Evolutionary conservation across 2,888 invertebrate species (phyloP).

Genomic region (Drosophila conformis): DNA sequence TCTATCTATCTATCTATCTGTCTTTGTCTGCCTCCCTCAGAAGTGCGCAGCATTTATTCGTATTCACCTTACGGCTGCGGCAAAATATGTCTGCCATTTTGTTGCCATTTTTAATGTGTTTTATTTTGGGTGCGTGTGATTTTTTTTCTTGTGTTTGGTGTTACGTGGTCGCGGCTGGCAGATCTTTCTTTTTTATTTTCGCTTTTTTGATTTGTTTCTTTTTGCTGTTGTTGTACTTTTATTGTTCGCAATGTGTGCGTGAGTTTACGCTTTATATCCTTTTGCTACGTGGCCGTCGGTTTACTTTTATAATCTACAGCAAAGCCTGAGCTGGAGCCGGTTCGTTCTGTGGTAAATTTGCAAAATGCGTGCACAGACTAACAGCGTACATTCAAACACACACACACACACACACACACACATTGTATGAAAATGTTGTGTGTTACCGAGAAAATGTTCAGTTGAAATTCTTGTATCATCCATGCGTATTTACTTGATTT

Average conservation of each 20-base stretch:
- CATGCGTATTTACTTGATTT: conserved; percentile 27
- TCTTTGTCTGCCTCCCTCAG: neutral
- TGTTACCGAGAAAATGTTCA: conserved; percentile 40
- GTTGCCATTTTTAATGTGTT: conserved; percentile 80
- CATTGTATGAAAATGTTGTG: conserved; percentile 22
- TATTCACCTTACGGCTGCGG: conserved; percentile 58
- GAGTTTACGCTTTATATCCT: conserved; percentile 76
- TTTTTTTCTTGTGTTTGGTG: conserved; percentile 28
- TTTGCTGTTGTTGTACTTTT: conserved; percentile 35
- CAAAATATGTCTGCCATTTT: conserved; percentile 81
- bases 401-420: neutral
- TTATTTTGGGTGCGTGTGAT: conserved; percentile 47
- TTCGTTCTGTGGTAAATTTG: conserved; percentile 75
- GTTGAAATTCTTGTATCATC: conserved; percentile 39
- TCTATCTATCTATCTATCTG: neutral
- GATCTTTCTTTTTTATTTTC: neutral
- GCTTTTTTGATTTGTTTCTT: conserved; percentile 19
- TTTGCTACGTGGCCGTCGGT: conserved; percentile 67
- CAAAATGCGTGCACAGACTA: conserved; percentile 78
- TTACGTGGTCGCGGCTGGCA: conserved; percentile 63
- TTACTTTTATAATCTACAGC: conserved; percentile 75
- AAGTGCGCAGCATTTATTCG: conserved; percentile 50
- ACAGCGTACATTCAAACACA: conserved; percentile 26
- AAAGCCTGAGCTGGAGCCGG: conserved; percentile 30
- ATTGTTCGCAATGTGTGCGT: conserved; percentile 67